phyloP scores from a whole-genome alignment of 2,888 invertebrate species.

The Baccha elongata region DNA sequence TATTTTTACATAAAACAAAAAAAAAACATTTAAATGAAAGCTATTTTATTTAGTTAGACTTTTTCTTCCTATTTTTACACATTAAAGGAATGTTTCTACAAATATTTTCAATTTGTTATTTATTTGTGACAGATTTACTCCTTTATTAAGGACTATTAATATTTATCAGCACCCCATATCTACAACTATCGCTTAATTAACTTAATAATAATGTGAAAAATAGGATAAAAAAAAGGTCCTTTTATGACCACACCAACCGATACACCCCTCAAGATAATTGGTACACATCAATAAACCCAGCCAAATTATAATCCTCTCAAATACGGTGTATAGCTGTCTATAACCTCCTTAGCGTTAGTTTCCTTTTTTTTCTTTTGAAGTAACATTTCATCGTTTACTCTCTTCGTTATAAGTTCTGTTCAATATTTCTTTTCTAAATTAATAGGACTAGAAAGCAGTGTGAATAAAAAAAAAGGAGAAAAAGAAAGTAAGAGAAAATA shows the following conservation, averaged over 20 bases:
- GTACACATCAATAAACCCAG: slow-evolving; percentile 22
- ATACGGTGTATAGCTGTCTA: neutral
- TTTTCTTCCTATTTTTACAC: too few species aligned
- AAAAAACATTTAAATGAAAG: too few species aligned
- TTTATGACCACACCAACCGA: neutral
- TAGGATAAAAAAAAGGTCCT: slow-evolving; percentile 18
- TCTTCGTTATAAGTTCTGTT: slow-evolving; percentile 24
- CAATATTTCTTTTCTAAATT: slow-evolving; percentile 34
- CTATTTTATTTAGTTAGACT: too few species aligned
- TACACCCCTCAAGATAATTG: slow-evolving; percentile 18
- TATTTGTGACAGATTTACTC: too few species aligned
- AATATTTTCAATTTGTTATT: too few species aligned
- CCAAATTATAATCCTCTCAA: slow-evolving; percentile 43
- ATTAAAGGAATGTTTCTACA: too few species aligned
- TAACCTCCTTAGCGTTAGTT: neutral
- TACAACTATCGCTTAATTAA: slow-evolving; percentile 23
- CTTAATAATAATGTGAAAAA: neutral
- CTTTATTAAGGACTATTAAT: too few species aligned
- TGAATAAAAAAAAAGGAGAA: slow-evolving; percentile 11
- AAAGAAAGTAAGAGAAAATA: neutral
- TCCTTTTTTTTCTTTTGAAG: neutral
- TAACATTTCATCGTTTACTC: too few species aligned
- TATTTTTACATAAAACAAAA: too few species aligned
- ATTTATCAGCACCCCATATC: neutral
- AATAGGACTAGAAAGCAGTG: slow-evolving; percentile 4